A percentile compares a stretch with the other conserved stretches of the same genome.
Evolutionary conservation across 2,113 vertebrate genomes (phyloP).

Genomic region (Pseudopodoces humilis): DNA sequence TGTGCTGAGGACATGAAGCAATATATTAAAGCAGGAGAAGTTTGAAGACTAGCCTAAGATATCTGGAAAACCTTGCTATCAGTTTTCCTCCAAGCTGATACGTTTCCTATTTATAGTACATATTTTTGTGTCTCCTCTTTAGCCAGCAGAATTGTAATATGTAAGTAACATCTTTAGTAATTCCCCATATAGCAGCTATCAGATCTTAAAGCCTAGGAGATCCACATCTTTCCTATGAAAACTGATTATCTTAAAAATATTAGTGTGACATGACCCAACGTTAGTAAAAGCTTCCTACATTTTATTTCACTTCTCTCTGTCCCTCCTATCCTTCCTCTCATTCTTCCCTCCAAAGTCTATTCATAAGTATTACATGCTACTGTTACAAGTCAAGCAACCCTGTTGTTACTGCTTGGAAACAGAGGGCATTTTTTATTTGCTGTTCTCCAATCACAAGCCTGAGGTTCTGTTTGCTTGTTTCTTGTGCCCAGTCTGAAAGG

Average conservation of each 20-base stretch:
- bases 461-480: background rate
- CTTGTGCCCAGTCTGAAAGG: background rate
- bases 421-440: background rate
- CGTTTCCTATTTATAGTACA: background rate
- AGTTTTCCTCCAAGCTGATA: background rate
- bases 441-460: background rate
- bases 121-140: background rate
- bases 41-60: background rate
- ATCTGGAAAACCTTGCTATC: background rate
- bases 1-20: background rate
- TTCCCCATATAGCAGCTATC: background rate
- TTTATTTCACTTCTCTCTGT: background rate
- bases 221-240: background rate
- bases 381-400: background rate
- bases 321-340: background rate
- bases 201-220: background rate
- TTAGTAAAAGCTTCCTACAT: background rate
- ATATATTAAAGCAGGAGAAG: background rate
- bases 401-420: background rate
- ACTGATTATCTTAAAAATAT: slow-evolving; percentile 23
- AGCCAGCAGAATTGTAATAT: background rate
- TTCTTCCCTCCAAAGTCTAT: background rate
- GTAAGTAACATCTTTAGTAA: background rate
- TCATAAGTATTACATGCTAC: background rate
- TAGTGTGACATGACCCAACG: background rate